Evolutionary conservation across 2,113 vertebrate genomes (phyloP), one percentile per base, ranked within the genome.

Genomic region (Corythoichthys intestinalis): DNA sequence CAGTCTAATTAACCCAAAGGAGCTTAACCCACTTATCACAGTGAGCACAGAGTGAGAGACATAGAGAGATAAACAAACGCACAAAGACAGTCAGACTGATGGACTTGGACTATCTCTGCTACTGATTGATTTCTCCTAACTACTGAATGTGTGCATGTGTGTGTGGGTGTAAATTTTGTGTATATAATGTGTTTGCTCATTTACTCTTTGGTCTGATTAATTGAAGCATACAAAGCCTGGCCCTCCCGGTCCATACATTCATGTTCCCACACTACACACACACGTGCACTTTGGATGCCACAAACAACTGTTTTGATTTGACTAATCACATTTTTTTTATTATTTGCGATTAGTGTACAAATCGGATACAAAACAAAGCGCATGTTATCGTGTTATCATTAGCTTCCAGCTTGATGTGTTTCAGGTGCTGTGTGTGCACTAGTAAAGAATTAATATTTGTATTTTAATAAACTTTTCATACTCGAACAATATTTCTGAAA

Each of bases 1-100:
- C 86, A 86, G 84, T 88, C 63, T 90, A 91, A 93, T 93, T 92
- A 94, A 90, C 87, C 91, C 89, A 93, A 85, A 83, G 84, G 82
- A 91, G 84, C 81, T 90, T 90, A 91, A 87, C 28, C 47, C 71
- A 91, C 86, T 93, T 92, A 90, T 88, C 89, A 81, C 72, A 87
- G 83, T 77, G 79, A 88, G 82, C 87, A 91, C 84, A 93, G 66
- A 73, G 78, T 49, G 57, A 73, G 70, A 79, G 81, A 76, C 69
- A 85, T 75, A 86, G 14, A 64, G 81, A 74, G 34, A 86, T 83
- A 85, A 79, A 87, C 78, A 91, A 77, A 70, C 73, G 41, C 37
- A 76, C n/a, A 62, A 49, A 72, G 78, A 71, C 17, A 69, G 44
- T 60, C 49, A 65, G 59, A 69, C 57, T 47, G 58, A 72, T 34